A percentile compares a stretch with the other conserved stretches of the same genome.
phyloP scores from a whole-genome alignment of 2,888 invertebrate genomes.

The Podabrus alpinus region DNA sequence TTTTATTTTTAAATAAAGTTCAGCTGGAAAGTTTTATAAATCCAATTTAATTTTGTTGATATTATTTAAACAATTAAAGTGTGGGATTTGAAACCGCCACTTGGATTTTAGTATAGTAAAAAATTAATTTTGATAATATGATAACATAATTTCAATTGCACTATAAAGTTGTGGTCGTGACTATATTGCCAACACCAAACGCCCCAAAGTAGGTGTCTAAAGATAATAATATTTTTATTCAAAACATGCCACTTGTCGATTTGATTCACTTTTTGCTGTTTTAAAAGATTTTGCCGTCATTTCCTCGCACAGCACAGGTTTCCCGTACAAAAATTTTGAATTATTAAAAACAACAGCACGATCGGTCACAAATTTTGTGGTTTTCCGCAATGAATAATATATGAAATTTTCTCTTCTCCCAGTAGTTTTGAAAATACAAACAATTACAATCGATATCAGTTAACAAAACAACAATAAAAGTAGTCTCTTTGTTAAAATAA shows the following conservation, averaged over 20 bases:
- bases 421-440: background rate
- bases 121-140: background rate
- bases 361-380: background rate
- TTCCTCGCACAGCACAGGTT: background rate
- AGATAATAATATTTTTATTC: conserved; percentile 24
- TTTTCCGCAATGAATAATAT: background rate
- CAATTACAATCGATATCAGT: conserved; percentile 9
- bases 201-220: conserved; percentile 11
- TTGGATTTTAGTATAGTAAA: background rate
- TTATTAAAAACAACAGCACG: background rate
- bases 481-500: conserved; percentile 10
- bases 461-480: conserved; percentile 16
- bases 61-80: background rate
- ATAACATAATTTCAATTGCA: conserved; percentile 9
- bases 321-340: background rate
- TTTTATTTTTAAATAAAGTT: background rate
- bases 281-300: background rate
- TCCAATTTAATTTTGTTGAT: background rate
- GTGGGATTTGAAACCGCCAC: background rate
- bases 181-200: conserved; percentile 9
- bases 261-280: conserved; percentile 23
- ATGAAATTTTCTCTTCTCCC: background rate
- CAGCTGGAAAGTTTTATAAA: background rate
- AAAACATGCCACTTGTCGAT: conserved; percentile 29
- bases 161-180: conserved; percentile 6